Evolutionary conservation across 2,797 vertebrate species (phyloP), one percentile per base, ranked within the genome.

Genomic region (Euphonia xanthogaster): DNA sequence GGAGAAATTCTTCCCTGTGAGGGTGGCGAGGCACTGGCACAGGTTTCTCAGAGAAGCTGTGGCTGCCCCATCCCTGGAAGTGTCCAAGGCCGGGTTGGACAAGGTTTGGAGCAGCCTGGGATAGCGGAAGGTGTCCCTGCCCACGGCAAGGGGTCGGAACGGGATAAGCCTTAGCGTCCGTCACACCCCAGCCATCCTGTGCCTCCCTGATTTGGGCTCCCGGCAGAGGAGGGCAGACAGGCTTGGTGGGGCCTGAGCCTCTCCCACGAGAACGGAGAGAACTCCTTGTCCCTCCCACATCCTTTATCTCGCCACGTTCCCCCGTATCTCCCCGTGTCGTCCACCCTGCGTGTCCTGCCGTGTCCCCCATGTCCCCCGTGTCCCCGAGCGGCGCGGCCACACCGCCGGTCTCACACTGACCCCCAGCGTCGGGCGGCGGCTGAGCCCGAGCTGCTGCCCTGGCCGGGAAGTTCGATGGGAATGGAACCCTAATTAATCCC

Each of bases 361-460:
- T 27, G 63, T 47, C 45, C 65, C 37, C 14, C 47, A 1, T 20
- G 65, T 67, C 71, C 39, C 23, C 24, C 15, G 40, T 37, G 27
- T 39, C 68, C 72, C 75, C 37, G 31, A 22, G 35, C 15, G 47
- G 62, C 48, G 42, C 31, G 55, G 55, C 25, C 63, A 16, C 72
- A 57, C 44, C 72, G 65, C 72, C 65, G 65, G 72, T 89, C 72
- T 76, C 86, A 89, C 87, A 89, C 79, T 89, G 87, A 89, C 87
- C 87, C 87, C 87, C 87, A 89, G 87, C 87, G 87, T 77, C 72
- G 51, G 65, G 58, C 58, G 58, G 58, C 25, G 58, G 51, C 65
- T 53, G 79, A 90, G 78, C 57, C 86, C 57, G 37, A 45, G 51
- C 72, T 14, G 51, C 79, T 71, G 65, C 51, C 79, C 87, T 58